Base-by-base conservation (phyloP, 2,113 vertebrate genomes). In the Odocoileus virginianus region DNA sequence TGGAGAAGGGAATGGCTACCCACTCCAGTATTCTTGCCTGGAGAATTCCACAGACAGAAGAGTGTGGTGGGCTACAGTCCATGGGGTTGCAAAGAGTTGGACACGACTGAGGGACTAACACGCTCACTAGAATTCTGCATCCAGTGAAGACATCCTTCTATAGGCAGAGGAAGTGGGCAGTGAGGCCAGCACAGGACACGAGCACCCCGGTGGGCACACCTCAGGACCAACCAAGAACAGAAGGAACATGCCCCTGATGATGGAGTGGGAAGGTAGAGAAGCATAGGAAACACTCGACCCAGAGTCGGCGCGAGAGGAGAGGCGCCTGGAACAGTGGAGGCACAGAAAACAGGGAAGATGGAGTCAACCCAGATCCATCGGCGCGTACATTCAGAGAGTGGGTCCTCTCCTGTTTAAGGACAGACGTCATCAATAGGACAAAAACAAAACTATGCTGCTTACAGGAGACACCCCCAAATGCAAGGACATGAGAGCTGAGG, bases 391-490 rank as follows among this genome's bases (percentile, higher is more conserved):
- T 21, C 30, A 19, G 47, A 21, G 47, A n/a, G 47, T 3, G 30
- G 30, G 47, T 12, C 45, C 47, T 21, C 13, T n/a, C 21, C 14
- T 43, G 2, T n/a, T 23, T 11, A 21, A 81, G n/a, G 74, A 67
- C 15, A 6, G 1, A 47, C 3, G 1, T 45, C 1, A 0, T 7
- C 50, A 25, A 17, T 1, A 0, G 4, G 61, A 6, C 23, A 11
- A 6, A 67, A 40, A 12, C 52, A 25, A 33, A 43, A 23, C 12
- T 2, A 0, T 4, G 17, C 25, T 16, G 54, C 61, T 9, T 25
- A 13, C 19, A 25, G 2, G 50, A 30, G 17, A 36, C 23, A 0
- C 61, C 10, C 64, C 14, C 27, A 17, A 17, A 19, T 3, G 33
- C 10, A 15, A 89, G 61, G 79, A 43, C 6, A 0, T 33, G 3